These are phyloP conservation scores for Chrysotoxum bicinctum DNA, from an alignment of 2,888 invertebrate species.

Conservation along the genomic window DNA sequence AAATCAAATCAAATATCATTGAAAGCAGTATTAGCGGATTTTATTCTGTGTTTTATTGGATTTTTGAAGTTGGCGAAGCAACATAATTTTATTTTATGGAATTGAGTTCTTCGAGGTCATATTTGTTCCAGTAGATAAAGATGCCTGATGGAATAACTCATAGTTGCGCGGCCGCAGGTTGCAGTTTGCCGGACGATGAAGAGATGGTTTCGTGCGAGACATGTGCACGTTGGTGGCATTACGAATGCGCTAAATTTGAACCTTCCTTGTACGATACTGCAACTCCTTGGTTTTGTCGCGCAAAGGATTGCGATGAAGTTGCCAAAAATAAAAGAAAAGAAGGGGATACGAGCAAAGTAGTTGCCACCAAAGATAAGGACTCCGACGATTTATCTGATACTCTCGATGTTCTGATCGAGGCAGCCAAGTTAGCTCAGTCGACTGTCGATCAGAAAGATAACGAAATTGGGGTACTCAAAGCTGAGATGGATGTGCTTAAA, in stretches of 20 bases:
- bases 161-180: neutral
- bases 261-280: neutral
- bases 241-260: neutral
- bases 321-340: neutral
- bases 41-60: no score
- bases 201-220: neutral
- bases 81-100: neutral
- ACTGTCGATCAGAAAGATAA: neutral
- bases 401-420: neutral
- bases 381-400: neutral
- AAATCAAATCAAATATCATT: no score
- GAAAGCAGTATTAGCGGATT: no score
- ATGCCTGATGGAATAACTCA: no score
- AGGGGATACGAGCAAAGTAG: neutral
- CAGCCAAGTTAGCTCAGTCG: neutral
- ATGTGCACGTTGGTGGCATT: neutral
- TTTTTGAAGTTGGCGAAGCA: no score
- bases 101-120: neutral
- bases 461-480: neutral
- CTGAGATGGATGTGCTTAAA: slow-evolving; percentile 4
- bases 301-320: neutral
- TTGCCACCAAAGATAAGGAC: neutral
- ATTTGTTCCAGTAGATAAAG: neutral
- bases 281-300: neutral
- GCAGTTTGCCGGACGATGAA: neutral